Percentiles rank a stretch among this genome's conserved stretches.
Evolutionary conservation across 2,888 invertebrate species (phyloP).

Genomic region (Xestoiulus laeticollis): DNA sequence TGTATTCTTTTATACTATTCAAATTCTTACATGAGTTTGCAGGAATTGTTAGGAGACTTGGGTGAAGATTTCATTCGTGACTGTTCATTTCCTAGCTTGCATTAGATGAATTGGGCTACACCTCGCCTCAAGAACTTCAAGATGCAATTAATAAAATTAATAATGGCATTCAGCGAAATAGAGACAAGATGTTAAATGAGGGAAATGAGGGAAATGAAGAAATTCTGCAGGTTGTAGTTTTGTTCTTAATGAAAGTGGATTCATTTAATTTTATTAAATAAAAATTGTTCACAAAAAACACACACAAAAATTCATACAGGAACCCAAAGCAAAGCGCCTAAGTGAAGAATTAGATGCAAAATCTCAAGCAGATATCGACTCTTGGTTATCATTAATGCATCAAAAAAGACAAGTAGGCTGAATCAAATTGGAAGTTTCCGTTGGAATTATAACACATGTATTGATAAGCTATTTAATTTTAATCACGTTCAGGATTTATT

Average conservation of each 20-base stretch:
- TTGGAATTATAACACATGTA: not conserved
- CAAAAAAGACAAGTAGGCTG: constrained; percentile 71
- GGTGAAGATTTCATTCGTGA: constrained; percentile 69
- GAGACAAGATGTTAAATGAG: constrained; percentile 23
- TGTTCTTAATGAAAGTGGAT: not conserved
- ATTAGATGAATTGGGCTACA: constrained; percentile 78
- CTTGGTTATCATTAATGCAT: constrained; percentile 70
- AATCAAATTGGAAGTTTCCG: not conserved
- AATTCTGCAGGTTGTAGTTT: not conserved
- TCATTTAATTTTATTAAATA: not conserved
- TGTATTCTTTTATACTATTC: no score
- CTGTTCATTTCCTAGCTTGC: constrained; percentile 65
- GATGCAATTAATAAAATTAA: constrained; percentile 70
- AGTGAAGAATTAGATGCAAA: constrained; percentile 61
- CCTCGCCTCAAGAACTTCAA: constrained; percentile 80
- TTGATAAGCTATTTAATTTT: not conserved
- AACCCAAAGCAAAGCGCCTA: constrained; percentile 58
- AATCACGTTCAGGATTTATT: constrained; percentile 71
- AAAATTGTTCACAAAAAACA: no score
- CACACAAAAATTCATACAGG: constrained; percentile 58
- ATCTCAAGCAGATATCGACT: constrained; percentile 68
- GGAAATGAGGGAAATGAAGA: constrained; percentile 47
- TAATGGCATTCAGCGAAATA: constrained; percentile 29
- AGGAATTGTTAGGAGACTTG: constrained; percentile 78
- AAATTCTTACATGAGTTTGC: no score